These are phyloP conservation scores for Vannuccia rotundouncinata DNA, from an alignment of 2,888 invertebrate genomes.

Conservation along the genomic window DNA sequence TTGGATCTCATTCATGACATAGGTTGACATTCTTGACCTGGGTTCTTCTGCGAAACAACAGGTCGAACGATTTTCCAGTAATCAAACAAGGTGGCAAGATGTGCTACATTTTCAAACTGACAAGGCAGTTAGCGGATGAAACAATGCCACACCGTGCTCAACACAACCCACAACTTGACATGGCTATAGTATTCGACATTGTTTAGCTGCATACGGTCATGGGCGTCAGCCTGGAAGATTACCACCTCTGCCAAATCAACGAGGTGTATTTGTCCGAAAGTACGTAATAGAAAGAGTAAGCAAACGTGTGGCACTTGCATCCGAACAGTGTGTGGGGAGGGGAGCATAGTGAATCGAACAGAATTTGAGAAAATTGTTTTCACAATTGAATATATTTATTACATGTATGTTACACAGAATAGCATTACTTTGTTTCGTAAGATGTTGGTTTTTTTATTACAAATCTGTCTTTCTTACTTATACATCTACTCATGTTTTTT, in stretches of 20 bases:
- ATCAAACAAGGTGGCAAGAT: not conserved
- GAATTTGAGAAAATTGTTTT: not conserved
- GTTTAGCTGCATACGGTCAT: not conserved
- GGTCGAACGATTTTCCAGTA: not conserved
- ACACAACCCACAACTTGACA: not conserved
- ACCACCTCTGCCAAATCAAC: not conserved
- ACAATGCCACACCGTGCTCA: not conserved
- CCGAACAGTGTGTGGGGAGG: conserved; percentile 12
- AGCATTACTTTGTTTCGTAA: conserved; percentile 17
- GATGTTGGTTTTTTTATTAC: not conserved
- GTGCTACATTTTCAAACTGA: not conserved
- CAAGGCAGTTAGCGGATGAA: not conserved
- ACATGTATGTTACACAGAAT: not conserved
- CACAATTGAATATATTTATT: not conserved
- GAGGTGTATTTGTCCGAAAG: conserved; percentile 7
- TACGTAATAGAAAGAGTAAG: conserved; percentile 12
- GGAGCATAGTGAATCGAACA: conserved; percentile 9
- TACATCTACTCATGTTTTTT: conserved; percentile 17
- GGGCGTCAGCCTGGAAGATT: not conserved
- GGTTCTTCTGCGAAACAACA: not conserved
- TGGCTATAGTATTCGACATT: not conserved
- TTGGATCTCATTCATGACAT: not conserved
- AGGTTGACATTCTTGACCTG: not conserved
- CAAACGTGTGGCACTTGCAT: not conserved
- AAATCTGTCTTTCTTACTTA: conserved; percentile 14